These are phyloP conservation scores for Coptodon rendalli DNA, from an alignment of 2,113 vertebrate species.

Conservation along the genomic window DNA sequence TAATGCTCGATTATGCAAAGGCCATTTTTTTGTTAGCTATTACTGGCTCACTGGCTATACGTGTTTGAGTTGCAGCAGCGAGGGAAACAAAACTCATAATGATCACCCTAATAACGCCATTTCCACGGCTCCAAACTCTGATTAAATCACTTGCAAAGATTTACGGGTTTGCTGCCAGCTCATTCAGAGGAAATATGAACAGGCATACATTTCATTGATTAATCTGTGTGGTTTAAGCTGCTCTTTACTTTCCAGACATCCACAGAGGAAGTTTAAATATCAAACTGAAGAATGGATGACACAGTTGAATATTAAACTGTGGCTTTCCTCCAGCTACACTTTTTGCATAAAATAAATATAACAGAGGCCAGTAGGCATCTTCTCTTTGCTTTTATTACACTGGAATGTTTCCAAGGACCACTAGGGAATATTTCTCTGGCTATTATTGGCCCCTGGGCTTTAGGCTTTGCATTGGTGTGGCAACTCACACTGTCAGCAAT, in stretches of 20 bases:
- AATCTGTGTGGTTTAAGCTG: slow-evolving; percentile 42
- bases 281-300: slow-evolving; percentile 57
- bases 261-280: slow-evolving; percentile 49
- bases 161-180: slow-evolving; percentile 15
- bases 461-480: slow-evolving; percentile 9
- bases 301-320: slow-evolving; percentile 40
- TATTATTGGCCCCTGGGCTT: slow-evolving; percentile 14
- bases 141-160: slow-evolving; percentile 44
- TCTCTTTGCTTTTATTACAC: slow-evolving; percentile 11
- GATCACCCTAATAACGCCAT: slow-evolving; percentile 23
- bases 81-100: slow-evolving; percentile 14
- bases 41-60: background rate
- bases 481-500: background rate
- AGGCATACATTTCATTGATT: slow-evolving; percentile 42
- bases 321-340: slow-evolving; percentile 19
- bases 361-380: background rate
- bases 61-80: background rate
- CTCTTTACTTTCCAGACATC: slow-evolving; percentile 39
- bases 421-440: slow-evolving; percentile 3
- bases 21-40: background rate
- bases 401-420: slow-evolving; percentile 26
- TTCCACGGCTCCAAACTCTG: slow-evolving; percentile 11
- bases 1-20: background rate
- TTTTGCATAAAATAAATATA: slow-evolving; percentile 35
- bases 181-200: slow-evolving; percentile 25